phyloP scores from a whole-genome alignment of 1,140 invertebrate species.

The Marisa cornuarietis region DNA sequence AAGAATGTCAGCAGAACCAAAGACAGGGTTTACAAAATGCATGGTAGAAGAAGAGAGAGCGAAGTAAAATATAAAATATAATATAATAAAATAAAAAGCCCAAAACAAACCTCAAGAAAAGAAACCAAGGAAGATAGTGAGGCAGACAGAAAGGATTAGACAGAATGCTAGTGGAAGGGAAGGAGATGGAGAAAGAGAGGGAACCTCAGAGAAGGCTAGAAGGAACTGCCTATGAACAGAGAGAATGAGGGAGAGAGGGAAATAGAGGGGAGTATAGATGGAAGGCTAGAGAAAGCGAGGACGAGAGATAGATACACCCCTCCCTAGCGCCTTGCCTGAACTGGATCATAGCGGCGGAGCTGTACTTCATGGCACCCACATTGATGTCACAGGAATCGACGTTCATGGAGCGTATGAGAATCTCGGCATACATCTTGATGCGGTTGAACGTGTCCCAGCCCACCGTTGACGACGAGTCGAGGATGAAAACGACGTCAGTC shows the following conservation, averaged over 20 bases:
- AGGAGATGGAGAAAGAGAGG: neutral
- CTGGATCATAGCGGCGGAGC: slow-evolving; percentile 53
- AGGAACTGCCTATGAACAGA: too few relatives aligned
- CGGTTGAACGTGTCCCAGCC: slow-evolving; percentile 46
- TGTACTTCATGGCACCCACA: slow-evolving; percentile 60
- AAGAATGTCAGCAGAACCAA: neutral
- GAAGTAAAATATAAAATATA: too few relatives aligned
- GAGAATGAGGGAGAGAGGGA: neutral
- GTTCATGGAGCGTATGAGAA: slow-evolving; percentile 51
- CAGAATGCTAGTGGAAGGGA: too few relatives aligned
- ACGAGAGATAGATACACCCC: neutral
- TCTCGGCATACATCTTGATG: slow-evolving; percentile 55
- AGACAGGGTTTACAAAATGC: too few relatives aligned
- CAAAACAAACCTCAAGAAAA: too few relatives aligned
- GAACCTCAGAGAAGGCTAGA: too few relatives aligned
- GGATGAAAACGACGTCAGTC: slow-evolving; percentile 60
- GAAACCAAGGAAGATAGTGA: too few relatives aligned
- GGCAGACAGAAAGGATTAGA: too few relatives aligned
- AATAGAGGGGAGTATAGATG: neutral
- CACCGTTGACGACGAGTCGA: slow-evolving; percentile 60
- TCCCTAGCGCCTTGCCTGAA: slow-evolving; percentile 42
- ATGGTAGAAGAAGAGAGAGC: too few relatives aligned
- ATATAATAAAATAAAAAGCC: too few relatives aligned
- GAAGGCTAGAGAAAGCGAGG: neutral
- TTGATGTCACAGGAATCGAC: slow-evolving; percentile 51